phyloP scores from a whole-genome alignment of 2,888 invertebrate species.

The Margaritifera margaritifera region DNA sequence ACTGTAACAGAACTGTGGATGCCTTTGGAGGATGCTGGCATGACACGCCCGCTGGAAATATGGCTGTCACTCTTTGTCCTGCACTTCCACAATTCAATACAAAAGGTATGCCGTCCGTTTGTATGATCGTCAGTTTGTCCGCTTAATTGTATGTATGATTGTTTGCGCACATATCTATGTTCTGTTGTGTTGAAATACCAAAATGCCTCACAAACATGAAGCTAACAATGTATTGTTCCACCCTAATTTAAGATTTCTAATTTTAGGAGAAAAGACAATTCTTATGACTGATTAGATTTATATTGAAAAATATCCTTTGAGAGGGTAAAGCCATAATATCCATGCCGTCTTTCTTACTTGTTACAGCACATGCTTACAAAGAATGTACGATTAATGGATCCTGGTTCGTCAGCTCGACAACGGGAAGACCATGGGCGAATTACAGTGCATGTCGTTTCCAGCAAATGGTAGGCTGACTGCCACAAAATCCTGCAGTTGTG shows the following conservation, averaged over 20 bases:
- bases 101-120: slow-evolving; percentile 12
- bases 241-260: background rate
- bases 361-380: slow-evolving; percentile 35
- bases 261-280: background rate
- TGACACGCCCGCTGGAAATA: slow-evolving; percentile 23
- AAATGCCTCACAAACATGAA: background rate
- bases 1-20: slow-evolving; percentile 16
- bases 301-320: background rate
- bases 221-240: background rate
- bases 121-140: background rate
- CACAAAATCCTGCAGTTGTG: too few relatives aligned
- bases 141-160: background rate
- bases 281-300: background rate
- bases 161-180: background rate
- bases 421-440: slow-evolving; percentile 39
- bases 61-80: slow-evolving; percentile 17
- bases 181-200: background rate
- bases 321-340: background rate
- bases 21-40: slow-evolving; percentile 17
- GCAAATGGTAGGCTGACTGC: too few relatives aligned
- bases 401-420: slow-evolving; percentile 32
- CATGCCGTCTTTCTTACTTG: background rate
- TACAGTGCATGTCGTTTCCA: slow-evolving; percentile 28
- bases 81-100: slow-evolving; percentile 9
- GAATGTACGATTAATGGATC: slow-evolving; percentile 44